phyloP scores from a whole-genome alignment of 2,888 invertebrate genomes.

The Xestia xanthographa region DNA sequence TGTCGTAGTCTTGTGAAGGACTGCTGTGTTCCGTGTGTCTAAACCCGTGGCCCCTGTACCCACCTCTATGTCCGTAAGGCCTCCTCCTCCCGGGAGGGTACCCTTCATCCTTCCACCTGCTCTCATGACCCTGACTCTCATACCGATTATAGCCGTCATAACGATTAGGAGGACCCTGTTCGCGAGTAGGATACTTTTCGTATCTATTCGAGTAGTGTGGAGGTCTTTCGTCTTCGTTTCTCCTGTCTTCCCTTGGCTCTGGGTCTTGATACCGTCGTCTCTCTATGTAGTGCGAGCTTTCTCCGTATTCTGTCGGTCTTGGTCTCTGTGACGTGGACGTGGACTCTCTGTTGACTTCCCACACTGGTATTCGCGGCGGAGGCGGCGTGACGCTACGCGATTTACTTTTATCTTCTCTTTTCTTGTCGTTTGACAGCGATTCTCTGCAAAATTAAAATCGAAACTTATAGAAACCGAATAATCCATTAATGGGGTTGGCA shows the following conservation, averaged over 20 bases:
- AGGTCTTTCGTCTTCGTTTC: constrained; percentile 65
- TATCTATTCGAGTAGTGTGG: constrained; percentile 67
- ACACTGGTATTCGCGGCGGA: constrained; percentile 79
- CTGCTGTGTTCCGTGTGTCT: constrained; percentile 65
- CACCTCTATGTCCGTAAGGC: constrained; percentile 76
- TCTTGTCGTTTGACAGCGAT: constrained; percentile 77
- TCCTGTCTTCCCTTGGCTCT: constrained; percentile 63
- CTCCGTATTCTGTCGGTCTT: constrained; percentile 67
- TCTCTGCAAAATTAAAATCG: constrained; percentile 71
- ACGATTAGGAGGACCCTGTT: constrained; percentile 51
- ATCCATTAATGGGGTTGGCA: background rate
- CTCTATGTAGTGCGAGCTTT: constrained; percentile 65
- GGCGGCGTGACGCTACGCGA: constrained; percentile 79
- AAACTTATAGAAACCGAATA: constrained; percentile 1
- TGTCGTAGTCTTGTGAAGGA: constrained; percentile 59
- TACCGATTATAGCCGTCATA: constrained; percentile 58
- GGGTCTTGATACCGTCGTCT: constrained; percentile 68
- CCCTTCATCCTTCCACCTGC: constrained; percentile 73
- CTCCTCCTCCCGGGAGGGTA: constrained; percentile 69
- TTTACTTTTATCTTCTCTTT: constrained; percentile 69
- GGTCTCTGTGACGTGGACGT: constrained; percentile 68
- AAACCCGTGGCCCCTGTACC: constrained; percentile 71
- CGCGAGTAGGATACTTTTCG: constrained; percentile 70
- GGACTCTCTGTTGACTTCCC: constrained; percentile 75
- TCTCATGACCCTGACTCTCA: constrained; percentile 64